phyloP scores from a whole-genome alignment of 92 coral and sea anemone species.

The Nematostella vectensis region DNA sequence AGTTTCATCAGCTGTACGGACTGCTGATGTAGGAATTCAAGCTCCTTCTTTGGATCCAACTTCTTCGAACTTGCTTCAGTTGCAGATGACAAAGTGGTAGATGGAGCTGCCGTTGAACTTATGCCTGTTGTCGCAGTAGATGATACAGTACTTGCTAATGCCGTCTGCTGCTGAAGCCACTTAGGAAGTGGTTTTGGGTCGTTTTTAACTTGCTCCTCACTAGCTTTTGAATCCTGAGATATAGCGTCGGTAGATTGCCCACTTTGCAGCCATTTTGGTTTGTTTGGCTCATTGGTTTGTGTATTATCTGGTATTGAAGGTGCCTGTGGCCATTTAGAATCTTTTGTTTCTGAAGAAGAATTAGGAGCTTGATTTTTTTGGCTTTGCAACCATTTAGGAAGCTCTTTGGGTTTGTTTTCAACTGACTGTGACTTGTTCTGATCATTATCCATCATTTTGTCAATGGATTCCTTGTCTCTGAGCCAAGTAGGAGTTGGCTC shows the following conservation, averaged over 20 bases:
- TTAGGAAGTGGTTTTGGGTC: neutral
- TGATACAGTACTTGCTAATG: no score
- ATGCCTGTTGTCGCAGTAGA: no score
- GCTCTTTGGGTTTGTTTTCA: neutral
- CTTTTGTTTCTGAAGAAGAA: neutral
- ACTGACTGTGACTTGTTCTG: neutral
- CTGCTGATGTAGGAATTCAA: constrained; percentile 68
- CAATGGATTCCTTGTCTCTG: neutral
- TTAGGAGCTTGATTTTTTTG: neutral
- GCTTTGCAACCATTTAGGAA: constrained; percentile 44
- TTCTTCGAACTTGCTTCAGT: constrained; percentile 19
- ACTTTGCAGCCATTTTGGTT: no score
- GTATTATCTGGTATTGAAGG: no score
- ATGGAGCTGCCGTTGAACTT: neutral
- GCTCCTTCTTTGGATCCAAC: constrained; percentile 52
- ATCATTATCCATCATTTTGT: neutral
- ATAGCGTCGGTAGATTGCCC: no score
- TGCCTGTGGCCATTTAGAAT: neutral
- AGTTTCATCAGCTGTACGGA: constrained; percentile 80
- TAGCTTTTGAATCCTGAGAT: no score
- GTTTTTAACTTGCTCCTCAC: no score
- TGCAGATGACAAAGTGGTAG: constrained; percentile 9
- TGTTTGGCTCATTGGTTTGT: no score
- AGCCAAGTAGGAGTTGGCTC: constrained; percentile 6
- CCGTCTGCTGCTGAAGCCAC: no score